Conservation (phyloP, 1,140 invertebrate genomes). For the Drusus annulatus region DNA sequence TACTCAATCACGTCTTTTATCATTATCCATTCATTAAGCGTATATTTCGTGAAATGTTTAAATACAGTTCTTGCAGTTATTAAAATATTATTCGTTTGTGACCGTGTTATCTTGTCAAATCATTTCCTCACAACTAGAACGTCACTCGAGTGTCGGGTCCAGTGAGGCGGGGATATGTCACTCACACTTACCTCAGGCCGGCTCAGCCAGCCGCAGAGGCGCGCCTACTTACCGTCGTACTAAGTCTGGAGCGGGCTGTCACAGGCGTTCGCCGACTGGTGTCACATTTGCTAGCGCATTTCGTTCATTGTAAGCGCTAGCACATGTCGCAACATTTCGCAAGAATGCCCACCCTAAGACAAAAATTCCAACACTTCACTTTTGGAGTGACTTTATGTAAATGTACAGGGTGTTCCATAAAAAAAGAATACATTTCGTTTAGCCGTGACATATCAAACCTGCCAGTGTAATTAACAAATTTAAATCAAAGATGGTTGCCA, state of each 20-base stretch:
- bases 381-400: constrained; percentile 3
- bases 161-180: constrained; percentile 53
- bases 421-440: constrained; percentile 26
- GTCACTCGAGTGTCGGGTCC: constrained; percentile 42
- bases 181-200: constrained; percentile 43
- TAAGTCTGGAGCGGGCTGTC: background rate
- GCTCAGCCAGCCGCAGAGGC: background rate
- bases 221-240: constrained; percentile 2
- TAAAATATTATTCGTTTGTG: constrained; percentile 51
- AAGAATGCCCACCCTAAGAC: constrained; percentile 17
- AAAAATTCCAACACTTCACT: background rate
- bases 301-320: constrained; percentile 24
- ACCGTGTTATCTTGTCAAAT: constrained; percentile 52
- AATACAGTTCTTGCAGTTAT: constrained; percentile 56
- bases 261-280: background rate
- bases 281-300: constrained; percentile 9
- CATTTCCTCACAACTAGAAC: constrained; percentile 42
- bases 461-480: constrained; percentile 55
- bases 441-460: constrained; percentile 58
- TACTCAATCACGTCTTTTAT: constrained; percentile 32
- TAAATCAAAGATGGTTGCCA: constrained; percentile 57
- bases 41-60: constrained; percentile 35
- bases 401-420: constrained; percentile 44
- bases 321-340: background rate
- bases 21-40: constrained; percentile 32